Evolutionary conservation across 1,140 invertebrate species (phyloP), one percentile per base, ranked within the genome.

Genomic region (Neodiprion fabricii): DNA sequence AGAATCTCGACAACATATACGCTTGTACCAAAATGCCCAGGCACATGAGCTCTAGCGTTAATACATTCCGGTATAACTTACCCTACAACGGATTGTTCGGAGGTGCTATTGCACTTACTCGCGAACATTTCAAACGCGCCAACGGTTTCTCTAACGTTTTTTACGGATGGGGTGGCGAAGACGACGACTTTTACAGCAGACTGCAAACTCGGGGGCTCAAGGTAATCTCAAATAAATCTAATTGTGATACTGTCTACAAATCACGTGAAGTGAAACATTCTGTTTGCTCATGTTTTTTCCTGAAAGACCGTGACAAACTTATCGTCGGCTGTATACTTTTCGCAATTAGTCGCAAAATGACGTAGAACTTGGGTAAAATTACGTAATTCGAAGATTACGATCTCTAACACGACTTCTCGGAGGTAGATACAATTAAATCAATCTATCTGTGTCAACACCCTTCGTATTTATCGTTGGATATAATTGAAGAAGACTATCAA

Each of bases 101-200:
- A 9, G 95, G 95, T 40, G 95, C 91, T n/a, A 91, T 95, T 76
- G 90, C 95, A 21, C 91, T 97, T 72, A 89, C 89, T 9, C 90
- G 91, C 50, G 89, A 92, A 71, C 93, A 95, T 75, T 98, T 94
- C 85, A 89, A 92, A 74, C 85, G 87, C 77, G 92, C 96, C 2
- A 99, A 99, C 89, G 97, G 98, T 2, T 98, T 98, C 91, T 96
- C 96, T 12, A 98, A 98, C 88, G 85, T 92, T 40, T 98, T 95
- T 87, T 96, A 92, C 90, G 96, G 95, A 0, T 96, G 94, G 95
- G 95, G 92, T 73, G 96, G 94, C 61, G 96, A 97, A 89, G 96
- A 97, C 87, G 96, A 98, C 89, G 97, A 99, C 85, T 93, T 98
- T 82, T 95, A 92, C 79, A 85, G 80, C 77, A 77, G 88, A 76